Evolutionary conservation across 2,113 vertebrate genomes (phyloP), one percentile per base, ranked within the genome.

Genomic region (Boleophthalmus pectinirostris): DNA sequence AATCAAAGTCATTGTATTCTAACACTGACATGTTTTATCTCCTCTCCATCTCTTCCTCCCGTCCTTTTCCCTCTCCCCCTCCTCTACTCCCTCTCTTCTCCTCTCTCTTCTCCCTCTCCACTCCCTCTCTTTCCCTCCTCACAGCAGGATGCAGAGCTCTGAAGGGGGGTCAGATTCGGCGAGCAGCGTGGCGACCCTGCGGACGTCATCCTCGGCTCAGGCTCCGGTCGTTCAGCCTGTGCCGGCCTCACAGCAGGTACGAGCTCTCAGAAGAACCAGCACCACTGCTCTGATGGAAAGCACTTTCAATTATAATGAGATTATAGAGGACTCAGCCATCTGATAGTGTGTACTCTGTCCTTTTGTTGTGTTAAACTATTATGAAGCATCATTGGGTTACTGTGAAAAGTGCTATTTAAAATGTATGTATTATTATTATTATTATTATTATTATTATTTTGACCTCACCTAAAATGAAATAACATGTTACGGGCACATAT

Each of bases 161-260:
- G 96, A 99, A 90, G 93, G 91, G 63, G 94, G 93, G 79, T 94
- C 96, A 18, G 96, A 97, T 68, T 84, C 95, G 3, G 89, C 96
- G 1, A 88, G 95, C 68, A 94, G 95, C 0, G 95, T 96, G 88
- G 88, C 90, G 20, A 46, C 95, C 0, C 89, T 98, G 88, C 93
- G 94, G 73, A 89, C 96, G 0, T 93, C 96, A 2, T 94, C 95
- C 1, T 89, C 96, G 2, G 91, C 95, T 68, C 96, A 95, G 77
- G 95, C 95, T 0, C 95, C 96, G 0, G 96, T 96, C 24, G 95
- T 97, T 73, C 97, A 97, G 89, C 93, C 96, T 0, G 96, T 97
- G 68, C 96, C 98, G 21, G 94, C 96, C 0, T 98, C 97, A 0
- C 97, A 97, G 77, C 97, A 98, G 97, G 98, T 99, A 94, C 86